These are phyloP conservation scores for Kryptolebias marmoratus DNA, from an alignment of 2,113 vertebrate genomes.

Conservation along the genomic window DNA sequence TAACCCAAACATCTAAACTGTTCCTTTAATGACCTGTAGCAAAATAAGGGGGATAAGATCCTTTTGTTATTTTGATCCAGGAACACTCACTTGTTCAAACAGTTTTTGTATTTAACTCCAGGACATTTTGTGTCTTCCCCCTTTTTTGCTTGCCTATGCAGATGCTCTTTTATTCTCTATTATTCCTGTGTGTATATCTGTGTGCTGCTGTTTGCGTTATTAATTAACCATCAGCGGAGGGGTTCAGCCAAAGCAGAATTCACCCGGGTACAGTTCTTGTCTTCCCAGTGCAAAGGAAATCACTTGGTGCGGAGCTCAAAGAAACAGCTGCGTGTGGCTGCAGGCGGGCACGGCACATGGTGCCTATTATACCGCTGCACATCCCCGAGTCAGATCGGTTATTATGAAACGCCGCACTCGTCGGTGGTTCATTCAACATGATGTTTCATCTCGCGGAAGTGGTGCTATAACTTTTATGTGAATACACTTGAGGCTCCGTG, in stretches of 20 bases:
- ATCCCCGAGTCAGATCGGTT: slow-evolving; percentile 20
- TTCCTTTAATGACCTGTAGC: background rate
- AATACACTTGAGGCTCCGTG: slow-evolving; percentile 10
- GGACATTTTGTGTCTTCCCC: background rate
- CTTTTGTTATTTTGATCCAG: slow-evolving; percentile 17
- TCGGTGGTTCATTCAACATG: slow-evolving; percentile 30
- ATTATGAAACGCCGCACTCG: slow-evolving; percentile 21
- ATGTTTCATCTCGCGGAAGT: slow-evolving; percentile 26
- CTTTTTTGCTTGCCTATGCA: background rate
- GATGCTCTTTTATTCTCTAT: background rate
- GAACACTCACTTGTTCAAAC: background rate
- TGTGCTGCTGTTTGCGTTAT: slow-evolving; percentile 51
- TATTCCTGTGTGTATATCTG: slow-evolving; percentile 17
- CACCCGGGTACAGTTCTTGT: slow-evolving; percentile 39
- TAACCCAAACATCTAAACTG: no score
- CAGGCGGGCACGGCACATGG: slow-evolving; percentile 50
- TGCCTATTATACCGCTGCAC: slow-evolving; percentile 34
- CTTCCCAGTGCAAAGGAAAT: slow-evolving; percentile 64
- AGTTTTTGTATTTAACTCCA: slow-evolving; percentile 8
- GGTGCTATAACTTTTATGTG: slow-evolving; percentile 16
- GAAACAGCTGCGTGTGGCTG: slow-evolving; percentile 57
- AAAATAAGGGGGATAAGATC: background rate
- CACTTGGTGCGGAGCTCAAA: slow-evolving; percentile 32
- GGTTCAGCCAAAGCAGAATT: slow-evolving; percentile 44
- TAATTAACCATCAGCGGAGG: slow-evolving; percentile 66